Conservation (phyloP, 1,140 invertebrate species). For the Reticulitermes speratus region DNA sequence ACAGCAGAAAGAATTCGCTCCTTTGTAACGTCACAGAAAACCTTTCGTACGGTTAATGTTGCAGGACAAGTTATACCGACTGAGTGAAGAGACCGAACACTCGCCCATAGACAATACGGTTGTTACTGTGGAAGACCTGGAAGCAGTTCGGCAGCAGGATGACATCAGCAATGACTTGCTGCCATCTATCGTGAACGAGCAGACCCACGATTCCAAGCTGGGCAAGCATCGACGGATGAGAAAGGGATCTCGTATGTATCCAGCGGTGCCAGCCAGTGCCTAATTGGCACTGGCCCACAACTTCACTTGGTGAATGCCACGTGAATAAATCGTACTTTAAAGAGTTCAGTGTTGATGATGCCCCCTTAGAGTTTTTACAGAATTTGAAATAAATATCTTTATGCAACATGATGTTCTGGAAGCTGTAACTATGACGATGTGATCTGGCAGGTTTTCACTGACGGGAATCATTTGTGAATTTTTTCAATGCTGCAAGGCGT, state of each 20-base stretch:
- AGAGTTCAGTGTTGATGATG: too few relatives aligned
- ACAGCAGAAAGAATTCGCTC: too few relatives aligned
- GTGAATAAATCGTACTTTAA: too few relatives aligned
- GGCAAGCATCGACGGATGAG: neutral
- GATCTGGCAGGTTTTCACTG: too few relatives aligned
- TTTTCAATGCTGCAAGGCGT: too few relatives aligned
- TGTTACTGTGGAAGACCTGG: neutral
- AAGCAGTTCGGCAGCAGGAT: neutral
- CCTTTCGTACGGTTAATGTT: neutral
- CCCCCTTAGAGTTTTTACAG: too few relatives aligned
- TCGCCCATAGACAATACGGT: neutral
- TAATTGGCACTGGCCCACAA: neutral
- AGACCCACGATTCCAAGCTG: neutral
- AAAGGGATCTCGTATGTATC: neutral
- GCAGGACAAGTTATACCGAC: conserved; percentile 27
- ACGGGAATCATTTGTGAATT: too few relatives aligned
- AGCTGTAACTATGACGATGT: too few relatives aligned
- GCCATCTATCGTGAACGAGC: neutral
- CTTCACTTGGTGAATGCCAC: neutral
- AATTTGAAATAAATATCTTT: too few relatives aligned
- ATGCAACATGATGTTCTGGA: too few relatives aligned
- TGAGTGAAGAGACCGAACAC: neutral
- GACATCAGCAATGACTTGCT: conserved; percentile 29
- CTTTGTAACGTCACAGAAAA: neutral
- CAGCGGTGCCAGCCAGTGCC: neutral